A percentile compares a stretch with the other conserved stretches of the same genome.
These are phyloP conservation scores for Drosophila crucigera DNA, from an alignment of 2,888 invertebrate species.

Conservation along the genomic window DNA sequence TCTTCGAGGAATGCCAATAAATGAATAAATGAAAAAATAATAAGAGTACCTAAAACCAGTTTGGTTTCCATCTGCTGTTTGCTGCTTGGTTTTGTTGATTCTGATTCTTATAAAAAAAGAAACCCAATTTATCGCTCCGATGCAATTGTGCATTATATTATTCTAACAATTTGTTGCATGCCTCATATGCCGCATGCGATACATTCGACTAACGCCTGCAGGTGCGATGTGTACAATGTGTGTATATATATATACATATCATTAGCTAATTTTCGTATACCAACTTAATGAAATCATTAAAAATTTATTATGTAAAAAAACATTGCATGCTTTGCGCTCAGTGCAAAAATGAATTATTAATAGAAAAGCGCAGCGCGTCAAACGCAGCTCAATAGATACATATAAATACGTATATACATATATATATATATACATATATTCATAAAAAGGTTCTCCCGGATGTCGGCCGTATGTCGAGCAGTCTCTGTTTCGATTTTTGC, in stretches of 20 bases:
- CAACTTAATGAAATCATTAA: conserved; percentile 53
- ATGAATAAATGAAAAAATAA: conserved; percentile 32
- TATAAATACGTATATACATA: neutral
- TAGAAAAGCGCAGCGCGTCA: conserved; percentile 25
- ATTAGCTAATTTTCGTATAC: conserved; percentile 39
- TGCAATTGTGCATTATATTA: conserved; percentile 53
- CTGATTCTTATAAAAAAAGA: conserved; percentile 17
- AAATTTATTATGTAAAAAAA: conserved; percentile 27
- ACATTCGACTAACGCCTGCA: conserved; percentile 46
- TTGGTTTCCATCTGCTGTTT: conserved; percentile 16
- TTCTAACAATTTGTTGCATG: conserved; percentile 38
- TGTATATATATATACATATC: conserved; percentile 33
- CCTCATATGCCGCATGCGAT: conserved; percentile 71
- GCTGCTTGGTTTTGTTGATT: neutral
- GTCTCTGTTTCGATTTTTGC: conserved; percentile 57
- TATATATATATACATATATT: conserved; percentile 3
- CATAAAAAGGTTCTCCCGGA: conserved; percentile 64
- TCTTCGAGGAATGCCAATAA: conserved; percentile 37
- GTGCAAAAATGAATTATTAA: conserved; percentile 75
- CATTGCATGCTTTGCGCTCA: conserved; percentile 59
- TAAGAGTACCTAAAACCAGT: conserved; percentile 54
- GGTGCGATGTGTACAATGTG: conserved; percentile 14
- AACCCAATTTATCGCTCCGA: conserved; percentile 60
- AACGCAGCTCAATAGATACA: conserved; percentile 1
- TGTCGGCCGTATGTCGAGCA: conserved; percentile 41